Base-by-base conservation (phyloP, 2,797 vertebrate species). In the Botia kubotai region DNA sequence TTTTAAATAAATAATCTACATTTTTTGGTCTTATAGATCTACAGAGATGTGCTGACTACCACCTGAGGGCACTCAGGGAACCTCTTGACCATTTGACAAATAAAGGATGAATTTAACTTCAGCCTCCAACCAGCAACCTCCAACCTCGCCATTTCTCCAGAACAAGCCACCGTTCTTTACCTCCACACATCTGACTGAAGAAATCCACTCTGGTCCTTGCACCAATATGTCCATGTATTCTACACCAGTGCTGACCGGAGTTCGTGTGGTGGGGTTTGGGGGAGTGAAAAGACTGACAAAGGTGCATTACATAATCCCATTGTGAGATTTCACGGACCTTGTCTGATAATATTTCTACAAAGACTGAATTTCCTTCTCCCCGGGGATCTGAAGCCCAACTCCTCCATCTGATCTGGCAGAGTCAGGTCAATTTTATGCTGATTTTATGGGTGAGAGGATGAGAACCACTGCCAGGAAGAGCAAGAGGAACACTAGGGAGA, bases 361-460 rank as follows among this genome's bases (percentile, higher is more conserved):
- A 89, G 87, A 83, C 86, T 78, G 82, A 89, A 85, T 89, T 91
- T 90, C 88, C 86, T 88, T 88, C 87, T 90, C 88, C 77, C 84
- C 33, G 26, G 89, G 85, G 91, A 92, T 88, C 89, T 86, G 80
- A 89, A 88, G 89, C 68, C 82, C 89, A 85, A 89, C 81, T 82
- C 83, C 80, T 87, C 85, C 72, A 88, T 87, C 86, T 92, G 88
- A 94, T 92, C 88, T 88, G 89, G 88, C 87, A 91, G 91, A 79
- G 88, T 91, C 89, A 90, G 91, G 90, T 91, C 91, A 91, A 94
- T 95, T 94, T 96, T 91, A 93, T 94, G 93, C 93, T 91, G 87
- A 95, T 96, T 95, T 95, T 94, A 92, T 91, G 92, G 92, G 87
- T 94, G 93, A 95, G 89, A 92, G 90, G 90, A 92, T 92, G 91